Percentiles rank a stretch among this genome's conserved stretches.
Evolutionary conservation across 1,140 invertebrate genomes (phyloP).

Genomic region (Drosophila tropicalis): DNA sequence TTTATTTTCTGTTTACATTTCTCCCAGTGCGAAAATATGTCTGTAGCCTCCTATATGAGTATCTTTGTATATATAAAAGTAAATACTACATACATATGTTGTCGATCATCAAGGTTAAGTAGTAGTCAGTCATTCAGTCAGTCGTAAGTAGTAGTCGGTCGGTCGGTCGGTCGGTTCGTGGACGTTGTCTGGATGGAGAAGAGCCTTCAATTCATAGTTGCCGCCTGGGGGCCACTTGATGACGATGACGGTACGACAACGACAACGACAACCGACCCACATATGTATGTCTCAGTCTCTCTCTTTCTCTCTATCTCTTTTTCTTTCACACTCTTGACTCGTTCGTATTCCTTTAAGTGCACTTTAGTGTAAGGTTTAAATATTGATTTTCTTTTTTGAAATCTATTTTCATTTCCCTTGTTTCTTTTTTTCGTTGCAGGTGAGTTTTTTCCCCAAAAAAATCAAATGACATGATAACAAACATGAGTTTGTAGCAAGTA

Average conservation of each 20-base stretch:
- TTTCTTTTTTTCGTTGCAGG: slow-evolving; percentile 56
- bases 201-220: slow-evolving; percentile 29
- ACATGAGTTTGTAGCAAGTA: slow-evolving; percentile 39
- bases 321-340: slow-evolving; percentile 1
- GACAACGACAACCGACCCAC: slow-evolving; percentile 31
- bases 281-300: slow-evolving; percentile 16
- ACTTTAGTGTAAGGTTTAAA: slow-evolving; percentile 44
- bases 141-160: slow-evolving; percentile 22
- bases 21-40: slow-evolving; percentile 16
- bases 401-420: slow-evolving; percentile 6
- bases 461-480: neutral
- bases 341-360: slow-evolving; percentile 46
- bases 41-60: slow-evolving; percentile 3
- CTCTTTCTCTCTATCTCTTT: neutral
- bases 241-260: slow-evolving; percentile 35
- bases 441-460: slow-evolving; percentile 49
- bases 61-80: neutral
- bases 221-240: slow-evolving; percentile 44
- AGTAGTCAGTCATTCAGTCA: slow-evolving; percentile 28
- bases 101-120: slow-evolving; percentile 71
- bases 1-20: slow-evolving; percentile 20
- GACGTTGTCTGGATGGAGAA: slow-evolving; percentile 31
- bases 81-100: slow-evolving; percentile 5
- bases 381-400: slow-evolving; percentile 35
- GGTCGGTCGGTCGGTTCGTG: slow-evolving; percentile 20